Percentiles rank a stretch among this genome's conserved stretches.
Conservation (phyloP, 2,888 invertebrate species). For the Arge pagana region DNA sequence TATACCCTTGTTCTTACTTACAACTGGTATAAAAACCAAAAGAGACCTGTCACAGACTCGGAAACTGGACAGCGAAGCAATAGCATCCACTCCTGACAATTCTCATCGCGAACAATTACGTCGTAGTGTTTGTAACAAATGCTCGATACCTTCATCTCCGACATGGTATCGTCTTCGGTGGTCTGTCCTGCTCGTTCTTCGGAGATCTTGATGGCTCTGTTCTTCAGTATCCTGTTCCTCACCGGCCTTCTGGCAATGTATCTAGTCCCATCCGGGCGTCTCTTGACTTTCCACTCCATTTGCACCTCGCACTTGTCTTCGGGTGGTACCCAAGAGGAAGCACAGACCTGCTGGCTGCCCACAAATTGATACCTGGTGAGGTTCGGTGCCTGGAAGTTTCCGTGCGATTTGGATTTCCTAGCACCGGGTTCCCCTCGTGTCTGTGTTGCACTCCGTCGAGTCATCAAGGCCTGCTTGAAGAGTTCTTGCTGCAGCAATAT, state of each 20-base stretch:
- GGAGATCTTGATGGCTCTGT: constrained; percentile 68
- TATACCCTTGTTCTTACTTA: too few relatives aligned
- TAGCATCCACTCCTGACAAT: too few relatives aligned
- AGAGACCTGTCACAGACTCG: too few relatives aligned
- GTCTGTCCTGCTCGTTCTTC: constrained; percentile 69
- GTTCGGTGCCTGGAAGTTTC: constrained; percentile 63
- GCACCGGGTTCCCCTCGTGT: constrained; percentile 34
- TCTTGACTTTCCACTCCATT: constrained; percentile 78
- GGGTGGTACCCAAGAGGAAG: constrained; percentile 36
- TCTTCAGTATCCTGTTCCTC: constrained; percentile 68
- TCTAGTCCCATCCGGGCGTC: constrained; percentile 74
- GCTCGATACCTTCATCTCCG: constrained; percentile 68
- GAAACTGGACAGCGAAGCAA: too few relatives aligned
- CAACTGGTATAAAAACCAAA: too few relatives aligned
- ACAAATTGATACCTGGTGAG: constrained; percentile 66
- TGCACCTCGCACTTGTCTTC: constrained; percentile 52
- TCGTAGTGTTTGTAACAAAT: too few relatives aligned
- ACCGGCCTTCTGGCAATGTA: constrained; percentile 77
- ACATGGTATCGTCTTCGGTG: constrained; percentile 78
- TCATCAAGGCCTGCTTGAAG: constrained; percentile 61
- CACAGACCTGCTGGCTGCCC: constrained; percentile 62
- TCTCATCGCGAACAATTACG: too few relatives aligned
- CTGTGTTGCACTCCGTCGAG: constrained; percentile 51
- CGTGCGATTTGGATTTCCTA: constrained; percentile 48
- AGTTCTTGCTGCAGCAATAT: constrained; percentile 71